These are phyloP conservation scores for Drosophila lacicola DNA, from an alignment of 2,888 invertebrate species.

Conservation along the genomic window DNA sequence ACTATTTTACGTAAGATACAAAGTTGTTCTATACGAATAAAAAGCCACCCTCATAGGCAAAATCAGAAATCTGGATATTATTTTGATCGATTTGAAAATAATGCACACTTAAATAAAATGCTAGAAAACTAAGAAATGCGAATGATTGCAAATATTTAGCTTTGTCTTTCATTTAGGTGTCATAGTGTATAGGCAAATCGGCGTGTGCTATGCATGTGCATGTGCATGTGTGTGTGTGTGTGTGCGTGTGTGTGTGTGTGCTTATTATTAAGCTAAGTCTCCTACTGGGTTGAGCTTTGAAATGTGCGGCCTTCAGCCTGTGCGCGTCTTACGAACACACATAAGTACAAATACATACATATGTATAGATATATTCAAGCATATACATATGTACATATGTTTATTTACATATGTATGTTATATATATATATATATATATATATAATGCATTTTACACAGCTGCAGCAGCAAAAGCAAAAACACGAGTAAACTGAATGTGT, in stretches of 20 bases:
- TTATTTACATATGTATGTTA: background rate
- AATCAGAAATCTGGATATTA: too few relatives aligned
- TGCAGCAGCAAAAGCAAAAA: slow-evolving; percentile 17
- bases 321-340: slow-evolving; percentile 10
- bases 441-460: slow-evolving; percentile 23
- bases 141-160: background rate
- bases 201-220: background rate
- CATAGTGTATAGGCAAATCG: slow-evolving; percentile 4
- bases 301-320: slow-evolving; percentile 42
- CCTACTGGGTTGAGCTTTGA: slow-evolving; percentile 22
- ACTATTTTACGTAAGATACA: too few relatives aligned
- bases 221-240: background rate
- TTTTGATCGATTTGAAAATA: too few relatives aligned
- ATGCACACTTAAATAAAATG: too few relatives aligned
- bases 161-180: background rate
- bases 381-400: slow-evolving; percentile 3
- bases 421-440: background rate
- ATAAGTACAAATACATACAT: background rate
- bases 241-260: background rate
- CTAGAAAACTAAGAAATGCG: too few relatives aligned
- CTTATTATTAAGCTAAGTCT: slow-evolving; percentile 17
- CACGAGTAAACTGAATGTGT: slow-evolving; percentile 3
- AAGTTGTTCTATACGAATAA: too few relatives aligned
- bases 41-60: too few relatives aligned
- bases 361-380: background rate